Percentiles rank a stretch among this genome's conserved stretches.
Conservation (phyloP, 1,140 invertebrate genomes). For the Pteromalus puparum region DNA sequence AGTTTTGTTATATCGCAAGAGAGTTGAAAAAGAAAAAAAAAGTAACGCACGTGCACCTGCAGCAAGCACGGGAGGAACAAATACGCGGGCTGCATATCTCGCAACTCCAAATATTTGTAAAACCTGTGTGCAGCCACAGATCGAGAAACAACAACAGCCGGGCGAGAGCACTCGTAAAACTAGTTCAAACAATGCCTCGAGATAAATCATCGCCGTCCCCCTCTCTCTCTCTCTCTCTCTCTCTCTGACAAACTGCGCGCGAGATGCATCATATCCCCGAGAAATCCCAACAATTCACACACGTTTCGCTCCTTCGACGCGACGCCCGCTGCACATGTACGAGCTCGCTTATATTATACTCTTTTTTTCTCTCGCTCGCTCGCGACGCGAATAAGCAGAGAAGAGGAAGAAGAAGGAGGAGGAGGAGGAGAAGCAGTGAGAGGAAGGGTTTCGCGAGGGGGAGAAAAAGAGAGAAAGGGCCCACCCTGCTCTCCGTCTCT, state of each 20-base stretch:
- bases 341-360: no score
- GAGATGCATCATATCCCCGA: background rate
- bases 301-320: background rate
- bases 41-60: background rate
- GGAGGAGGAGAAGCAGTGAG: background rate
- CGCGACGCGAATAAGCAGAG: background rate
- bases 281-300: background rate
- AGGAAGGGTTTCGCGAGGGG: background rate
- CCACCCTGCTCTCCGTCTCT: conserved; percentile 28
- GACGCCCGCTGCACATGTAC: no score
- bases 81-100: background rate
- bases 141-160: background rate
- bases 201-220: background rate
- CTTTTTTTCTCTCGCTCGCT: background rate
- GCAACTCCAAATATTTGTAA: background rate
- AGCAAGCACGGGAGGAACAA: no score
- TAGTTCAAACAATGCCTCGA: conserved; percentile 3
- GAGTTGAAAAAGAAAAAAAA: background rate
- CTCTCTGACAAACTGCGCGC: background rate
- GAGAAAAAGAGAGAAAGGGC: conserved; percentile 16
- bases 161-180: background rate
- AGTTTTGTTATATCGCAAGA: background rate
- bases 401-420: background rate
- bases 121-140: background rate
- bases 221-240: background rate